phyloP scores from a whole-genome alignment of 2,888 invertebrate genomes.

The Thumatha senex region DNA sequence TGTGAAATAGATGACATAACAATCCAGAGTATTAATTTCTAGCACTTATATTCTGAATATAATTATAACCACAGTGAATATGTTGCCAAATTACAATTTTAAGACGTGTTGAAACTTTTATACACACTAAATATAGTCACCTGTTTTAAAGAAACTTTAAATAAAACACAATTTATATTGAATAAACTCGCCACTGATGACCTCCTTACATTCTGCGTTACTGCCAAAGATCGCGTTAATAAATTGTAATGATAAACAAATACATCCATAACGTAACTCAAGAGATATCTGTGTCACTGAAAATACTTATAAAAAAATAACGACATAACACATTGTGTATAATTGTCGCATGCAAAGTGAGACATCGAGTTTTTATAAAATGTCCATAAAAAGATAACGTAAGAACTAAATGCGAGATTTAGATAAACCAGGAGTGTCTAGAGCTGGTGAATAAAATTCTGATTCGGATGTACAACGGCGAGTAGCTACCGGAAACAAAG shows the following conservation, averaged over 20 bases:
- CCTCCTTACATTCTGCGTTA: conserved; percentile 66
- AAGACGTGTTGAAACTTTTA: no score
- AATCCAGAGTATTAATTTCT: no score
- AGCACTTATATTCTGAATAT: no score
- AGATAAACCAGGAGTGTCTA: no score
- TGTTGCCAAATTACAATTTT: no score
- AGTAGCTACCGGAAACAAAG: no score
- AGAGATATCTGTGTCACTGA: conserved; percentile 61
- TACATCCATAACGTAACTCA: conserved; percentile 52
- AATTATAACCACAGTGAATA: no score
- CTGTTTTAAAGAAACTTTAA: conserved; percentile 40
- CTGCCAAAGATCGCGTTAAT: conserved; percentile 62
- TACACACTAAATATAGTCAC: conserved; percentile 3
- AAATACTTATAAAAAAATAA: conserved; percentile 13
- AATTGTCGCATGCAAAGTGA: background rate
- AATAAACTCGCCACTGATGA: conserved; percentile 57
- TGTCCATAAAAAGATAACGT: background rate
- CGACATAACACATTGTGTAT: conserved; percentile 14
- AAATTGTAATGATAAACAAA: conserved; percentile 62
- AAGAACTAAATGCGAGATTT: no score
- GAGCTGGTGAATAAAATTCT: background rate
- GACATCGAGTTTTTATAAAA: background rate
- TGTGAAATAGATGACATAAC: no score
- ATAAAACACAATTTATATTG: conserved; percentile 54
- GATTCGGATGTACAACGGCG: no score